Evolutionary conservation across 2,113 vertebrate genomes (phyloP).

Genomic region (Onychostruthus taczanowskii): DNA sequence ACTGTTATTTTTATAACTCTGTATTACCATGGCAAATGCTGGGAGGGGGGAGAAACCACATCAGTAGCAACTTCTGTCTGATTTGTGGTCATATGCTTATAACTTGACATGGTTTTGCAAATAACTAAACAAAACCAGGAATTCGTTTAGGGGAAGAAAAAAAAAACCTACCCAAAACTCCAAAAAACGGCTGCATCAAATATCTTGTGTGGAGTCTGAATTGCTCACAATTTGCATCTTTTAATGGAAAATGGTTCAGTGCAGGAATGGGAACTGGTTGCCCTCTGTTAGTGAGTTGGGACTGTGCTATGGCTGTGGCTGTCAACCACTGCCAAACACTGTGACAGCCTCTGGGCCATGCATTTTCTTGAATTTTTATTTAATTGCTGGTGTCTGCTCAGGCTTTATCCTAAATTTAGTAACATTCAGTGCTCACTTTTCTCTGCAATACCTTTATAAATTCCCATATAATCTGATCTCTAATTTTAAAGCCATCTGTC

Average conservation of each 20-base stretch:
- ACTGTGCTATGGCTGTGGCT: background rate
- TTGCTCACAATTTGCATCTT: background rate
- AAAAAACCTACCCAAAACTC: background rate
- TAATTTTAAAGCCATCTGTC: slow-evolving; percentile 57
- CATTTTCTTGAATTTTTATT: slow-evolving; percentile 22
- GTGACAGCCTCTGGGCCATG: background rate
- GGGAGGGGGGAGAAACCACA: slow-evolving; percentile 31
- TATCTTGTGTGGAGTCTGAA: slow-evolving; percentile 2
- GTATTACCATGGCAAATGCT: slow-evolving; percentile 2
- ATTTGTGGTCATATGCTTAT: slow-evolving; percentile 43
- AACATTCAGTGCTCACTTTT: slow-evolving; percentile 13
- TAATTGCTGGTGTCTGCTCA: slow-evolving; percentile 45
- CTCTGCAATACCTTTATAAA: slow-evolving; percentile 45
- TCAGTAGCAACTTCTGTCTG: slow-evolving; percentile 61
- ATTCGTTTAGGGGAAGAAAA: background rate
- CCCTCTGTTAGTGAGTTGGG: background rate
- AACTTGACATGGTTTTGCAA: slow-evolving; percentile 53
- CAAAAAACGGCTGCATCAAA: background rate
- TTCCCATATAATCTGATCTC: slow-evolving; percentile 42
- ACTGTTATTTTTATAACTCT: slow-evolving; percentile 27
- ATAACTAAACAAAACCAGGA: slow-evolving; percentile 44
- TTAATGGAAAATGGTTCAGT: background rate
- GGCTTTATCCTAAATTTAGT: slow-evolving; percentile 48
- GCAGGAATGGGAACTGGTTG: background rate
- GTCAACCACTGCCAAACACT: background rate